Evolutionary conservation across 2,797 vertebrate genomes (phyloP), one percentile per base, ranked within the genome.

Genomic region (Cottoperca gobio): DNA sequence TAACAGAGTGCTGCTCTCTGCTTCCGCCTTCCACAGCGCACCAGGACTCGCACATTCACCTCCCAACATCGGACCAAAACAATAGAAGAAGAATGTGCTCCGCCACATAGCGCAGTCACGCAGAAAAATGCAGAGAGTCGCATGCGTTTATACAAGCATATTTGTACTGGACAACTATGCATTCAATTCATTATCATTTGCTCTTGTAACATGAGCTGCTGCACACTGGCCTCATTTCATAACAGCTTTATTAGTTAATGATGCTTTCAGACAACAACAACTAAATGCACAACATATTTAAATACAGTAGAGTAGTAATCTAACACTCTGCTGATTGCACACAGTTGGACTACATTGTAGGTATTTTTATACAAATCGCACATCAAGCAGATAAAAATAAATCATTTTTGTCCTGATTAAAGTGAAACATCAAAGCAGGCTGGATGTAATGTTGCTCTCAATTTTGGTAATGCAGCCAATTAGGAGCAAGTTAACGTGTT

Each of bases 1-100:
- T 96, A 91, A 92, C 85, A 92, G 82, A 93, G 91, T 88, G 84
- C 88, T 83, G 91, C 89, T 89, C 89, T 90, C 79, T 81, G 88
- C 88, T 87, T 89, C 85, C 55, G 76, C 86, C 85, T 67, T 86
- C 85, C 78, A 83, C 83, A 78, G 83, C 63, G 67, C 86, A 85
- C 81, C 87, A 85, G 85, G 78, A 79, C 79, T 73, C 72, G 23
- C 81, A 69, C 79, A 48, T 58, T 79, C 86, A 87, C 84, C 88
- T 87, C 87, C 78, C 50, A 68, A 70, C 60, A 8, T 62, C 21
- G 10, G 68, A 60, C 70, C 69, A 49, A 70, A 79, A 82, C 85
- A 87, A 86, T 54, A 71, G 65, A 75, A 59, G 43, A 68, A 62
- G 70, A 86, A 84, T 79, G 76, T 67, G 66, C 84, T 64, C 76